Conservation (phyloP, 2,888 invertebrate species). For the Aleiodes leptofemur region DNA sequence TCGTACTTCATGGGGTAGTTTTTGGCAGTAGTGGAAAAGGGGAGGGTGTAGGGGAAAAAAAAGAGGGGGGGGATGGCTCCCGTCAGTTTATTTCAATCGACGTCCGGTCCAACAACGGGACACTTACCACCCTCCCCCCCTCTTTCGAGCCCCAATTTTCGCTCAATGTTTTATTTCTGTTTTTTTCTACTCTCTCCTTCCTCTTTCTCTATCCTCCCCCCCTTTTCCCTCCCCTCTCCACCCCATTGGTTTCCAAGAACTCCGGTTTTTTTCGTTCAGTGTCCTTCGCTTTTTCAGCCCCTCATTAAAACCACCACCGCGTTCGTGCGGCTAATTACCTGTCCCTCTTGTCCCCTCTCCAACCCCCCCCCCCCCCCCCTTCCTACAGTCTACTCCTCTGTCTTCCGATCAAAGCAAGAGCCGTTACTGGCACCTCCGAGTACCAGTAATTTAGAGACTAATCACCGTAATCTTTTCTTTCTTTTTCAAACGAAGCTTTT, state of each 20-base stretch:
- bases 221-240: not conserved
- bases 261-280: slow-evolving; percentile 33
- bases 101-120: slow-evolving; percentile 28
- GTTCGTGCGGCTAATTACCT: slow-evolving; percentile 60
- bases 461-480: slow-evolving; percentile 47
- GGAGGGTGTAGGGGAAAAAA: not conserved
- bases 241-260: slow-evolving; percentile 36
- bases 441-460: slow-evolving; percentile 51
- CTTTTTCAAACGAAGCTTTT: slow-evolving; percentile 38
- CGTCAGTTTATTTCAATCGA: slow-evolving; percentile 34
- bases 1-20: slow-evolving; percentile 4
- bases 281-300: slow-evolving; percentile 50
- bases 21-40: not conserved
- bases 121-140: slow-evolving; percentile 2
- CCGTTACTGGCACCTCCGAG: slow-evolving; percentile 52
- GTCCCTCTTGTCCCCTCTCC: slow-evolving; percentile 44
- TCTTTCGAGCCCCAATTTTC: slow-evolving; percentile 14
- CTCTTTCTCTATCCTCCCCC: not conserved
- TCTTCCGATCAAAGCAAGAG: slow-evolving; percentile 50
- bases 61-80: slow-evolving; percentile 26
- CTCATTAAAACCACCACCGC: slow-evolving; percentile 50
- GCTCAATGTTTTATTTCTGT: slow-evolving; percentile 2
- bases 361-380: not conserved
- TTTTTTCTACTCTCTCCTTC: not conserved
- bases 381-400: not conserved